Evolutionary conservation across 2,113 vertebrate species (phyloP), one percentile per base, ranked within the genome.

Genomic region (Epinephelus moara): DNA sequence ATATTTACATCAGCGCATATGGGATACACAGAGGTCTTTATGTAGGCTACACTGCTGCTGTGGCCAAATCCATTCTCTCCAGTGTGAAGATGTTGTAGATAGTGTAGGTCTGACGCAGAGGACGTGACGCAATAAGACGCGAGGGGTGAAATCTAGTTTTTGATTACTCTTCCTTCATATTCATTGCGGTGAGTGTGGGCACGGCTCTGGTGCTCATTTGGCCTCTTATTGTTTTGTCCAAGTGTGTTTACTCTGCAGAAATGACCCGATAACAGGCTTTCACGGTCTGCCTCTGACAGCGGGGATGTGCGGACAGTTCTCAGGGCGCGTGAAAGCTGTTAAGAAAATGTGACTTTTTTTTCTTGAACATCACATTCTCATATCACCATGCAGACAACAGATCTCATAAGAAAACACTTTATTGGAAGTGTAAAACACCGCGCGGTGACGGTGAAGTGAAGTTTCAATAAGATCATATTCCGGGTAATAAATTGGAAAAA

Each of bases 401-500:
- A 56, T 53, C 19, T 78, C 64, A 80, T 18, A 68, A 80, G 72
- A 60, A 50, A 69, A 37, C 42, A 47, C 62, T 84, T 80, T 80
- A 85, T 73, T 86, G 79, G 75, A 63, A 49, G 66, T 66, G 72
- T 86, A 78, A 85, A 88, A 78, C 80, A 88, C 55, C 57, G 42
- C 57, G 64, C 63, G 10, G 0, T 7, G 78, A 73, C 63, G 15
- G 0, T 7, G 78, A 73, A 78, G 75, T 75, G 78, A 73, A 78
- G 75, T 75, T 85, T 57, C 79, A 85, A 61, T 76, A 81, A 77
- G 59, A 85, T 83, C 73, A 87, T 75, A 85, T 86, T 85, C 73
- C 50, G 40, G 47, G 70, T 52, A 70, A 85, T 88, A 81, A 60
- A 81, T 70, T 30, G 76, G 72, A 25, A 62, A 86, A 82, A 76